These are phyloP conservation scores for Nasonovia ribisnigri DNA, from an alignment of 2,888 invertebrate genomes.

Conservation along the genomic window DNA sequence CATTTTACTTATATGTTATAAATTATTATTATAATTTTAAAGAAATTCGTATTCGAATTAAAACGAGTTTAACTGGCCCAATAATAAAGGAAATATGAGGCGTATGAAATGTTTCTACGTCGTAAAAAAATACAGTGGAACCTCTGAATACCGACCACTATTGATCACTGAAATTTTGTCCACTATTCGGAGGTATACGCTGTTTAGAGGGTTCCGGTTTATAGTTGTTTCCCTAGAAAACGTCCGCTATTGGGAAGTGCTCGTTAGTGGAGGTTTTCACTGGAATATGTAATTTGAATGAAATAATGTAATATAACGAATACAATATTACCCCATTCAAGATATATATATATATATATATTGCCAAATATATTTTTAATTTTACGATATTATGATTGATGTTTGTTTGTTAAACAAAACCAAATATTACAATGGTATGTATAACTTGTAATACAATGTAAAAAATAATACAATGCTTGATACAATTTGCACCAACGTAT, in stretches of 20 bases:
- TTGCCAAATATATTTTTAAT: background rate
- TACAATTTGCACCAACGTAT: background rate
- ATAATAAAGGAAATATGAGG: background rate
- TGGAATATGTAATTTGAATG: too few relatives aligned
- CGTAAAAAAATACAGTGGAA: background rate
- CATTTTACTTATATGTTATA: background rate
- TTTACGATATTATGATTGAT: background rate
- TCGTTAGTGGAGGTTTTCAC: too few relatives aligned
- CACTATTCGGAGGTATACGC: too few relatives aligned
- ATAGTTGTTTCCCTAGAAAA: too few relatives aligned
- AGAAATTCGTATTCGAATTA: background rate
- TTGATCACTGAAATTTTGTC: too few relatives aligned
- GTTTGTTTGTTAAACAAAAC: background rate
- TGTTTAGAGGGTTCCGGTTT: too few relatives aligned
- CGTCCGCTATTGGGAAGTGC: too few relatives aligned
- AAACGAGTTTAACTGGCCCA: background rate
- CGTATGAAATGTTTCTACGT: background rate
- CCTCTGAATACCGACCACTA: too few relatives aligned
- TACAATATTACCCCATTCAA: background rate
- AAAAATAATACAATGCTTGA: background rate
- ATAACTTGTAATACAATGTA: background rate
- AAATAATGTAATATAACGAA: too few relatives aligned
- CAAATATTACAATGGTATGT: background rate
- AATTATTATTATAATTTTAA: background rate
- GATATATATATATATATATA: too few relatives aligned